Percentiles rank a stretch among this genome's conserved stretches.
These are phyloP conservation scores for Peromyscus attwateri DNA, from an alignment of 2,797 vertebrate species.

Conservation along the genomic window DNA sequence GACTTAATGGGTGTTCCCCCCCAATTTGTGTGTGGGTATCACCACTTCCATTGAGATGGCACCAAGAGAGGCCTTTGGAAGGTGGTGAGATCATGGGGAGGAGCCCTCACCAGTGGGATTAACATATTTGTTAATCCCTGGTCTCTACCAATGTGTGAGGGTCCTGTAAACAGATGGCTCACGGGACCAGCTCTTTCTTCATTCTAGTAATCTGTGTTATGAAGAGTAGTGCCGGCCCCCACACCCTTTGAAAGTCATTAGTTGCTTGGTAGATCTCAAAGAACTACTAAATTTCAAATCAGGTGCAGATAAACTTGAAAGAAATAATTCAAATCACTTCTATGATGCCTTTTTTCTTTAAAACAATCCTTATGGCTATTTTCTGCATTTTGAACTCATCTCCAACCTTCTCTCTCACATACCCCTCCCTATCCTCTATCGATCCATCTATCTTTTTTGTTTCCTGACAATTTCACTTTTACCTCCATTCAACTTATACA, in stretches of 20 bases:
- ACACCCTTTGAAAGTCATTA: too few relatives aligned
- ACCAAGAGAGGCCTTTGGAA: not conserved
- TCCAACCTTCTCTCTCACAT: not conserved
- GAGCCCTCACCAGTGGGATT: not conserved
- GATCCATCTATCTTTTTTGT: too few relatives aligned
- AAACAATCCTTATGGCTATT: not conserved
- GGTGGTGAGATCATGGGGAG: not conserved
- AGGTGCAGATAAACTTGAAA: rapidly evolving
- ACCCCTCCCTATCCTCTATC: too few relatives aligned
- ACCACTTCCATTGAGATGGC: not conserved
- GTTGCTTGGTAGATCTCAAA: not conserved
- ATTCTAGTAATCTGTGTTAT: not conserved
- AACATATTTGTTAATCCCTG: rapidly evolving
- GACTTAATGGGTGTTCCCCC: too few relatives aligned
- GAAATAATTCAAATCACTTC: not conserved
- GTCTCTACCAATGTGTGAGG: not conserved
- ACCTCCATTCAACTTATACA: not conserved
- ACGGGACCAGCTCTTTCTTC: rapidly evolving
- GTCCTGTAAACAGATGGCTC: rapidly evolving
- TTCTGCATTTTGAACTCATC: not conserved
- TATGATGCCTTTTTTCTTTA: not conserved
- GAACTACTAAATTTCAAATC: not conserved
- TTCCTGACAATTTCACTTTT: not conserved
- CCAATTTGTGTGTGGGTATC: not conserved
- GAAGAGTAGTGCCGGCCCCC: not conserved